Evolutionary conservation across 1,140 invertebrate genomes (phyloP), one percentile per base, ranked within the genome.

Genomic region (Trachymyrmex septentrionalis): DNA sequence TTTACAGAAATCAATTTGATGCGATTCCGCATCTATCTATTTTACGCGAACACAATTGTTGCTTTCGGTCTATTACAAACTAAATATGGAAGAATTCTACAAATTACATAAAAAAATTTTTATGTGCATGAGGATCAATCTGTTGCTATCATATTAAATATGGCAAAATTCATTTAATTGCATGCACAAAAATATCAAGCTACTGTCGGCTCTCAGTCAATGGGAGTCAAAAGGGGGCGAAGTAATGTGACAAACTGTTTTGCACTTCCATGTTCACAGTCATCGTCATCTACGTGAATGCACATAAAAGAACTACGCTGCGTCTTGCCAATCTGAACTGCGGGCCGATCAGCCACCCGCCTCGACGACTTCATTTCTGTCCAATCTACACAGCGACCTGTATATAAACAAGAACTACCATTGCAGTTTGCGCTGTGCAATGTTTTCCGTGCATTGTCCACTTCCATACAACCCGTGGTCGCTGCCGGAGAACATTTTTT

Each of bases 271-370:
- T 95, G 94, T 95, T 95, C 94, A 94, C 94, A 94, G 94, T 94
- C 93, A 94, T 93, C 94, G 94, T 94, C 94, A 95, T 94, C 94
- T 95, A 91, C 94, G 94, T 93, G 94, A 95, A 94, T 95, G 94
- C 93, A 95, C 93, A 92, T 94, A 95, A 95, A 94, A 92, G 92
- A 94, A 92, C 93, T 94, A 91, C 93, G 88, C 93, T 93, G 92
- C 93, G 91, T 95, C 77, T 81, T 95, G 92, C 93, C 94, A 94
- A 92, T 93, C 91, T 91, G 91, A 93, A 92, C 93, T 92, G 93
- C 93, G 92, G 93, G 92, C 89, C 93, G 90, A 92, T 92, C 93
- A 92, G 88, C 92, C 84, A 91, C 91, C 93, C 92, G 90, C 88
- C 93, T 92, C 93, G 91, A 92, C 92, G 93, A 94, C 93, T 93